Evolutionary conservation across 2,797 vertebrate genomes (phyloP).

Genomic region (Tangara arthus): DNA sequence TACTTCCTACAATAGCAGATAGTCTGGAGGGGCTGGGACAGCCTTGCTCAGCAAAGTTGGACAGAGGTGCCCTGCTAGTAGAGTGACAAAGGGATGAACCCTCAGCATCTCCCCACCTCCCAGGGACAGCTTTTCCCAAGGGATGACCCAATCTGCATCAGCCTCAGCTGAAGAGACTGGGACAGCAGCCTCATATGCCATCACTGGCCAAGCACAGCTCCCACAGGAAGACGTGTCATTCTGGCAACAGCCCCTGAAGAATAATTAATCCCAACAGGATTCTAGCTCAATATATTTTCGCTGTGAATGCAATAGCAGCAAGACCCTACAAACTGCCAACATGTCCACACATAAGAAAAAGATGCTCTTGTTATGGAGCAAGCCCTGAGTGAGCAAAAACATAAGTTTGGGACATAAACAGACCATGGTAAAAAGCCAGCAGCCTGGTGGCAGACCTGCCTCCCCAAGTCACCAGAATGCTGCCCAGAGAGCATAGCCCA

Average conservation of each 20-base stretch:
- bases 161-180: background rate
- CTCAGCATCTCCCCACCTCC: background rate
- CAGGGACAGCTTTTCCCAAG: background rate
- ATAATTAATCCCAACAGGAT: constrained; percentile 52
- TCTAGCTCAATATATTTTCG: background rate
- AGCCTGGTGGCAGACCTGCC: background rate
- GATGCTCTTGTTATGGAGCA: background rate
- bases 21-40: background rate
- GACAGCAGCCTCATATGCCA: background rate
- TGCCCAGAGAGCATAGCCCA: background rate
- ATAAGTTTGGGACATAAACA: background rate
- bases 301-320: background rate
- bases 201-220: background rate
- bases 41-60: rapidly evolving
- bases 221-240: constrained; percentile 13
- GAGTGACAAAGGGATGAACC: background rate
- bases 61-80: background rate
- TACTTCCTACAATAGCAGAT: background rate
- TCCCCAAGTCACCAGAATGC: background rate
- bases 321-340: background rate
- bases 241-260: constrained; percentile 9
- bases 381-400: background rate
- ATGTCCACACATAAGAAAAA: background rate
- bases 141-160: background rate
- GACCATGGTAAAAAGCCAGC: background rate